Evolutionary conservation across 2,888 invertebrate species (phyloP).

Genomic region (Drosophila neutralis): DNA sequence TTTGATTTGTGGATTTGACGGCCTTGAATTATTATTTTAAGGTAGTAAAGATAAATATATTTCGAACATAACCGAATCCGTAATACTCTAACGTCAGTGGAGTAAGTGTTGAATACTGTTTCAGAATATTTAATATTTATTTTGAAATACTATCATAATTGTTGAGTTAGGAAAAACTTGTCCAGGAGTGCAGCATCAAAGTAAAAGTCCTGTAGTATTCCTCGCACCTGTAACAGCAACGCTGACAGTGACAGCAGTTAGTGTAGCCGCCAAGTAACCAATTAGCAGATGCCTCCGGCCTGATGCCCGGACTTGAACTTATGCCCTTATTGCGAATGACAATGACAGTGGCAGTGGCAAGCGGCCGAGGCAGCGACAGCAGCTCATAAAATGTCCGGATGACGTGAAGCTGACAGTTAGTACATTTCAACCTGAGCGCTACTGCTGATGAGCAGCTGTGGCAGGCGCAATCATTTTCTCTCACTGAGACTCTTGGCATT

Average conservation of each 20-base stretch:
- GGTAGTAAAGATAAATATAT: not conserved
- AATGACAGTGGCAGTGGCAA: constrained; percentile 16
- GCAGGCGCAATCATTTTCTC: constrained; percentile 22
- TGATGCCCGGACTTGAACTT: not conserved
- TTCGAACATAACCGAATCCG: not conserved
- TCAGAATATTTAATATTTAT: not conserved
- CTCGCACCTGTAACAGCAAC: not conserved
- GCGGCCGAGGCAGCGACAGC: constrained; percentile 25
- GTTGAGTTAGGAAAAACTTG: not conserved
- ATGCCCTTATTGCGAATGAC: constrained; percentile 23
- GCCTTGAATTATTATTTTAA: not conserved
- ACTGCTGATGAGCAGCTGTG: constrained; percentile 66
- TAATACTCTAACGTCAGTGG: not conserved
- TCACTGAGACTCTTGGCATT: constrained; percentile 51
- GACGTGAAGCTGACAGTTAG: constrained; percentile 76
- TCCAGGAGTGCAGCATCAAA: not conserved
- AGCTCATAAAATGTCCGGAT: constrained; percentile 77
- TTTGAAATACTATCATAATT: not conserved
- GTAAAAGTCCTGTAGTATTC: not conserved
- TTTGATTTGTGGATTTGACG: not conserved
- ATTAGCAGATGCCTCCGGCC: constrained; percentile 18
- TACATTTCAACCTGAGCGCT: constrained; percentile 64
- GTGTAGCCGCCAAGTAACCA: constrained; percentile 17
- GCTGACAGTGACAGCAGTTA: constrained; percentile 45
- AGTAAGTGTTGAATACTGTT: not conserved